Conservation (phyloP, 2,113 vertebrate genomes). For the Notarius lentiginosus region DNA sequence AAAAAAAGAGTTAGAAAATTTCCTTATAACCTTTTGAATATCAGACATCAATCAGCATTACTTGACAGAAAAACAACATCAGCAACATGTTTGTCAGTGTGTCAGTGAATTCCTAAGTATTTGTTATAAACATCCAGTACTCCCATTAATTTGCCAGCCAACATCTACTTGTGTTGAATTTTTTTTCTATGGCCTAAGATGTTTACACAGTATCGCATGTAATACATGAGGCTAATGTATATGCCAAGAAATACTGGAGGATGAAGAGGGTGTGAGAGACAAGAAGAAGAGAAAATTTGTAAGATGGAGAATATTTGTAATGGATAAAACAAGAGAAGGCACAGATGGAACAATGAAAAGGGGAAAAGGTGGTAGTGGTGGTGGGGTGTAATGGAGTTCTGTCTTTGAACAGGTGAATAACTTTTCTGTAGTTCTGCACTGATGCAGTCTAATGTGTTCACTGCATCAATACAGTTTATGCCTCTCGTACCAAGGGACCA, state of each 20-base stretch:
- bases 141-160: background rate
- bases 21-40: background rate
- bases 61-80: background rate
- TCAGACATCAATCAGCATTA: background rate
- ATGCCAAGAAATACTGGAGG: background rate
- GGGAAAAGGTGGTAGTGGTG: background rate
- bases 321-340: background rate
- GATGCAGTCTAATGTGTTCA: background rate
- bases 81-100: background rate
- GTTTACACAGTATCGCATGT: background rate
- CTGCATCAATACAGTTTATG: background rate
- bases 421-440: background rate
- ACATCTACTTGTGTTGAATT: background rate
- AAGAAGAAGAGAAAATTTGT: background rate
- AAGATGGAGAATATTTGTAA: background rate
- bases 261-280: background rate
- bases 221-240: background rate
- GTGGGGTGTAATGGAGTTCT: background rate
- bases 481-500: background rate
- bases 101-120: background rate
- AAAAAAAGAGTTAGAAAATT: background rate
- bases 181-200: background rate
- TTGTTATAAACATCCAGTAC: background rate
- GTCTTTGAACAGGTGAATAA: conserved; percentile 6
- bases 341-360: background rate